Evolutionary conservation across 2,113 vertebrate species (phyloP), one percentile per base, ranked within the genome.

Genomic region (Cavia porcellus): DNA sequence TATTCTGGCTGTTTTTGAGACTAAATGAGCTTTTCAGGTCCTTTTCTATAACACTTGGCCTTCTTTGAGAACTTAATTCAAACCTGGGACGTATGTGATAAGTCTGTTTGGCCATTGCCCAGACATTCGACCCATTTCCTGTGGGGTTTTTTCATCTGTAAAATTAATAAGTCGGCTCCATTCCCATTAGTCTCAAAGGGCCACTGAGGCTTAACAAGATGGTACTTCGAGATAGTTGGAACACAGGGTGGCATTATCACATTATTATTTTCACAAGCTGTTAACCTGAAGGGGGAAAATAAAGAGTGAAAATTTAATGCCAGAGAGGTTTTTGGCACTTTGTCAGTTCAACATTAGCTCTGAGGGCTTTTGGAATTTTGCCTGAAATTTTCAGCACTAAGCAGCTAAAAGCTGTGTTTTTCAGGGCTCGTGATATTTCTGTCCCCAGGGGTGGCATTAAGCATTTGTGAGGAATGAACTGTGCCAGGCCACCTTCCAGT

Each of bases 261-360:
- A 92, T 98, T 96, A 94, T 97, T 95, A 96, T 97, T 96, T 97
- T 83, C 92, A 95, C 96, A 97, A 97, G 96, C 97, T 97, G 95
- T 93, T 96, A 88, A 96, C 93, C 95, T 95, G 84, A 96, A 96
- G 86, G 89, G 87, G 83, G 38, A 88, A 95, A 96, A 97, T 88
- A 94, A 94, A 96, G 93, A 96, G 95, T 87, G 38, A 90, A 93
- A 94, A 94, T 94, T 94, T 96, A 96, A 95, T 85, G 89, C 95
- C 83, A 90, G 93, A 92, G 96, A 97, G 92, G 42, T 55, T 95
- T 97, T 95, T 97, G 96, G 98, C 97, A 96, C 79, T 96, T 96
- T 95, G 92, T 97, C 97, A 97, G 89, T 84, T 97, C 0, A 9
- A 81, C 94, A 91, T 97, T 95, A 97, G 93, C 79, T 96, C 95